Evolutionary conservation across 2,113 vertebrate genomes (phyloP).

Genomic region (Neofelis nebulosa): DNA sequence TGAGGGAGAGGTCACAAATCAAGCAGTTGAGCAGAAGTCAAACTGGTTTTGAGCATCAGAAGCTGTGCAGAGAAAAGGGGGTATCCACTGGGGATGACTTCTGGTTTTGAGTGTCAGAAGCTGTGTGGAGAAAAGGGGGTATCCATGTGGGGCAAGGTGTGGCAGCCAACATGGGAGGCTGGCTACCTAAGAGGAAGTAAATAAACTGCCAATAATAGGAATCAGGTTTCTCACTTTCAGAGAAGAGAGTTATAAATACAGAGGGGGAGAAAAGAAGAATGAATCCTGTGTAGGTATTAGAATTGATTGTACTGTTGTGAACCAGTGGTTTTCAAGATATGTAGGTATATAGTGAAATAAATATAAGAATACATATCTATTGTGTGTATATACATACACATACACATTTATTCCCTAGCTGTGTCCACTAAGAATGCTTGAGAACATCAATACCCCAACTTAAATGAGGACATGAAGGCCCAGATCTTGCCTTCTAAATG

Average conservation of each 20-base stretch:
- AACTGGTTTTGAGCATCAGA: neutral
- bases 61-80: neutral
- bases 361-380: neutral
- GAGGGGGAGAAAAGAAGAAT: neutral
- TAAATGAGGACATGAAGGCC: neutral
- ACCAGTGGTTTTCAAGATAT: neutral
- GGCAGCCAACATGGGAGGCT: neutral
- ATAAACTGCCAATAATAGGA: neutral
- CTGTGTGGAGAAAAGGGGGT: neutral
- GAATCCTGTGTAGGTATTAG: neutral
- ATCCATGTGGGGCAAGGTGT: rapidly evolving
- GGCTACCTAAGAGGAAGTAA: neutral
- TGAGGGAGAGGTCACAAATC: neutral
- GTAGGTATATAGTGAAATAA: neutral
- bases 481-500: neutral
- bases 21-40: neutral
- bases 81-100: rapidly evolving
- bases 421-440: neutral
- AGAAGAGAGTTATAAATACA: neutral
- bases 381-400: neutral
- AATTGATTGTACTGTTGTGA: neutral
- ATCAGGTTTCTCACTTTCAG: neutral
- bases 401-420: neutral
- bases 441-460: neutral
- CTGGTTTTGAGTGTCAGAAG: neutral